These are phyloP conservation scores for Halocaridina rubra DNA, from an alignment of 2,888 invertebrate genomes.

Conservation along the genomic window DNA sequence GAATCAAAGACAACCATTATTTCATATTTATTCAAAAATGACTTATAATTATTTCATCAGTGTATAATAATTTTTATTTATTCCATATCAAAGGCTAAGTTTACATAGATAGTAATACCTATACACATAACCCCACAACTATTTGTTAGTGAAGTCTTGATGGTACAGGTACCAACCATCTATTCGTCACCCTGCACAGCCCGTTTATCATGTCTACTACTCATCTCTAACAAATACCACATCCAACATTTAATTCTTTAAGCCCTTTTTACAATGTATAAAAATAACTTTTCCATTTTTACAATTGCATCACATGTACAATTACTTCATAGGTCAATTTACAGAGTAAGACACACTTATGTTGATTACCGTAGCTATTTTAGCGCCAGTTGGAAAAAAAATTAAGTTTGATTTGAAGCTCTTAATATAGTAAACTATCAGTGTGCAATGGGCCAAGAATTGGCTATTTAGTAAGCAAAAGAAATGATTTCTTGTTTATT, in stretches of 20 bases:
- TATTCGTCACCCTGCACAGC: conserved; percentile 50
- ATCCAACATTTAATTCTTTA: background rate
- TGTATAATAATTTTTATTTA: conserved; percentile 43
- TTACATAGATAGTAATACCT: conserved; percentile 42
- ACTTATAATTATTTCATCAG: conserved; percentile 51
- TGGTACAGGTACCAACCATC: conserved; percentile 16
- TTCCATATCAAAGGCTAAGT: conserved; percentile 47
- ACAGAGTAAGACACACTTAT: no score
- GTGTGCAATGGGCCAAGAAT: no score
- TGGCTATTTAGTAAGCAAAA: no score
- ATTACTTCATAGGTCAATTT: no score
- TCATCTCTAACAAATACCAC: background rate
- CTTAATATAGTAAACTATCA: no score
- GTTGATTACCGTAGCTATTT: no score
- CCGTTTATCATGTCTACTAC: conserved; percentile 12
- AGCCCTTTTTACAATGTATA: background rate
- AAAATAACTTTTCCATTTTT: background rate
- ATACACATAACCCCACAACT: conserved; percentile 11
- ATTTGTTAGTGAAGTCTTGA: conserved; percentile 5
- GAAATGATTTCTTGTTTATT: no score
- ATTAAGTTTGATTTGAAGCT: no score
- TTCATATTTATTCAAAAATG: conserved; percentile 56
- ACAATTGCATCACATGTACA: no score
- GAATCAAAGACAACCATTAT: background rate
- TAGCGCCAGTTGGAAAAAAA: no score